Base-by-base conservation (phyloP, 2,797 vertebrate genomes). In the Ptychadena robeensis region DNA sequence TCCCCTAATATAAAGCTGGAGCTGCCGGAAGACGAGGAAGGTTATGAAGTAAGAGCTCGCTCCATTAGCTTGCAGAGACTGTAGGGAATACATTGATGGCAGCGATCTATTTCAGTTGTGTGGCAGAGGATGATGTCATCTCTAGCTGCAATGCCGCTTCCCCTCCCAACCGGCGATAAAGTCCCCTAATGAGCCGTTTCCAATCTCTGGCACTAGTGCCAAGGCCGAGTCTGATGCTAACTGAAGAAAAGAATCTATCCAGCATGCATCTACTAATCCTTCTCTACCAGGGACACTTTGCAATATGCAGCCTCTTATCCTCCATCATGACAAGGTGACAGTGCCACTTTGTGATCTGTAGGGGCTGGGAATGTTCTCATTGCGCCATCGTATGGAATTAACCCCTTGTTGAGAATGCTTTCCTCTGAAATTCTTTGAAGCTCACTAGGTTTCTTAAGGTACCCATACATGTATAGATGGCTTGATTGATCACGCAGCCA, bases 61-160 rank as follows among this genome's bases (percentile, higher is more conserved):
- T 85, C 80, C 84, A 86, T 87, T 87, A 86, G 85, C 85, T 4
- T 1, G 48, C 57, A 57, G 75, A 0, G 27, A 73, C 83, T 74
- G 28, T 32, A 35, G 87, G 0, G 35, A 86, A 14, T 4, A 1
- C 0, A 0, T 0, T 4, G 85, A 69, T 79, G 64, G 83, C 83
- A 30, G 82, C 28, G 81, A 67, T 68, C 86, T 87, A 84, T 83
- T 86, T 4, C 0, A 0, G 6, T 53, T 40, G 71, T 6, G 12
- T 68, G 63, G 63, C 30, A 65, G 63, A 30, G 30, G 84, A 73
- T 73, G 86, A 86, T 68, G 63, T 79, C 87, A 82, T 71, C 75
- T 12, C 0, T 0, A 9, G 53, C 83, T 86, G 87, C 87, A 87
- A 83, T 7, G 4, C 1, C 0, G 86, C 83, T 65, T 71, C 79